phyloP scores from a whole-genome alignment of 1,140 invertebrate genomes.

The Cotesia glomerata region DNA sequence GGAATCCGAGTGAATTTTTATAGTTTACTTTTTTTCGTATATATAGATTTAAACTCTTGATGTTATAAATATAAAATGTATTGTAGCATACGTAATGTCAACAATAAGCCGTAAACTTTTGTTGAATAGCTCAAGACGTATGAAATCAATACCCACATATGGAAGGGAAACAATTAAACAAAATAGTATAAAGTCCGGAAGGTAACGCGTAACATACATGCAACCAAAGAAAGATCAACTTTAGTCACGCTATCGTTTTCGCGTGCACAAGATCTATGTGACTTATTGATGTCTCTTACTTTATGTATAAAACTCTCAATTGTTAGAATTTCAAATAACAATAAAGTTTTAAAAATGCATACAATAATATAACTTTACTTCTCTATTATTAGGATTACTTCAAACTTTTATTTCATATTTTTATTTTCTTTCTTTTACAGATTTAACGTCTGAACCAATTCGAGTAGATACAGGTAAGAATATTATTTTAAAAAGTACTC shows the following conservation, averaged over 20 bases:
- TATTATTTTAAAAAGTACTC: too few relatives aligned
- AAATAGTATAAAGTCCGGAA: not conserved
- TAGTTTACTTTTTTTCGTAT: too few relatives aligned
- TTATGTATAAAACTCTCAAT: not conserved
- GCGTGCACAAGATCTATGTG: conserved; percentile 4
- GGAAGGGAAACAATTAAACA: conserved; percentile 18
- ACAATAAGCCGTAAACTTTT: not conserved
- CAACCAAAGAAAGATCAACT: not conserved
- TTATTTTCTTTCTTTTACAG: not conserved
- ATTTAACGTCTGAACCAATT: too few relatives aligned
- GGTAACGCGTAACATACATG: conserved; percentile 4
- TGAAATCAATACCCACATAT: conserved; percentile 3
- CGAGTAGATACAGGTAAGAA: too few relatives aligned
- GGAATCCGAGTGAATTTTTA: too few relatives aligned
- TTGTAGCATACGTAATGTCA: too few relatives aligned
- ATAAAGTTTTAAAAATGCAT: conserved; percentile 22
- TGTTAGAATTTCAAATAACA: not conserved
- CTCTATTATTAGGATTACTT: too few relatives aligned
- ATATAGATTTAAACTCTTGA: too few relatives aligned
- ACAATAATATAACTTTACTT: too few relatives aligned
- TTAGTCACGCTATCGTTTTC: conserved; percentile 10
- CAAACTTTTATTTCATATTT: not conserved
- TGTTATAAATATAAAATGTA: too few relatives aligned
- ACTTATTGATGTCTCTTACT: not conserved
- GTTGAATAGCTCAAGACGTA: not conserved